Evolutionary conservation across 2,113 vertebrate genomes (phyloP).

Genomic region (Diadophis punctatus): DNA sequence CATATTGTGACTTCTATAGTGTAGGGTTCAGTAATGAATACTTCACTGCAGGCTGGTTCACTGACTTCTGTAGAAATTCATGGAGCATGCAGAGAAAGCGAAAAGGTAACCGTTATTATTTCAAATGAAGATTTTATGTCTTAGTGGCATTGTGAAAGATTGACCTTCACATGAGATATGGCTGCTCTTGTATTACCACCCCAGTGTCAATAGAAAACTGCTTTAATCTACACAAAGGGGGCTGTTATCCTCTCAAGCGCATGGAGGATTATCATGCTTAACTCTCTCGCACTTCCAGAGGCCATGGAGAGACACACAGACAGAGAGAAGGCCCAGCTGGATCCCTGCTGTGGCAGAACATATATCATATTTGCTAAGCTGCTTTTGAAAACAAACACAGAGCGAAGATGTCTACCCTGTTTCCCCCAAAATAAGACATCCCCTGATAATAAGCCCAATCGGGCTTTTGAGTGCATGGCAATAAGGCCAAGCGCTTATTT

Average conservation of each 20-base stretch:
- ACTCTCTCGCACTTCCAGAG: constrained; percentile 49
- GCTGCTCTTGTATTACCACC: constrained; percentile 62
- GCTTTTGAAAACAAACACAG: constrained; percentile 8
- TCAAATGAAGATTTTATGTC: constrained; percentile 73
- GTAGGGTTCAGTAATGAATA: constrained; percentile 59
- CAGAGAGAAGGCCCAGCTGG: constrained; percentile 13
- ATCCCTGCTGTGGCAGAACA: constrained; percentile 24
- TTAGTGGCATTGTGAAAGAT: constrained; percentile 70
- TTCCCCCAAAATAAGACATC: no score
- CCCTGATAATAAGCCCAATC: no score
- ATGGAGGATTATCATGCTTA: constrained; percentile 59
- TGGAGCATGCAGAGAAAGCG: constrained; percentile 61
- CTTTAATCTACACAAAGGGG: constrained; percentile 64
- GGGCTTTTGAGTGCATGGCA: no score
- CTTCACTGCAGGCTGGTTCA: constrained; percentile 66
- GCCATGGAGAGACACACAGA: neutral
- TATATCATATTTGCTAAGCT: constrained; percentile 32
- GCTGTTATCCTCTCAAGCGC: constrained; percentile 63
- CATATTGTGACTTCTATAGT: constrained; percentile 65
- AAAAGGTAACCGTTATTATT: constrained; percentile 75
- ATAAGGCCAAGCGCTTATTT: no score
- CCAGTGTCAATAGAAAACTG: constrained; percentile 68
- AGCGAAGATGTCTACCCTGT: neutral
- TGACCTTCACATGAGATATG: constrained; percentile 71
- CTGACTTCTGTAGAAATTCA: constrained; percentile 70